Conservation (phyloP, 2,113 vertebrate species). For the Oryzias melastigma region DNA sequence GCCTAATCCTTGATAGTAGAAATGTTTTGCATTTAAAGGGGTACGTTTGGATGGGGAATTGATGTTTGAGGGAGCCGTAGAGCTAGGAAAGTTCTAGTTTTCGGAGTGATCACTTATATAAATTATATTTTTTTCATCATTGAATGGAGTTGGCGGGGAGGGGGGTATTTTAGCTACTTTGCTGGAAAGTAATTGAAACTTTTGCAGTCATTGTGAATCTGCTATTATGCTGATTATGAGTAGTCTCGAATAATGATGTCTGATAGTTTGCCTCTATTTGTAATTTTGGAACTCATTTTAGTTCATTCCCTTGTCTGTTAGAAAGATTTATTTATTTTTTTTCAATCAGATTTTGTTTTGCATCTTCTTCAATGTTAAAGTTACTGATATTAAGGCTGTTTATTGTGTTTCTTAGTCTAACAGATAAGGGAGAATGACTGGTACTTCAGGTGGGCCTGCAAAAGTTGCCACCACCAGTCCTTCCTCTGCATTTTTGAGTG, state of each 20-base stretch:
- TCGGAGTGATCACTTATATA: slow-evolving; percentile 72
- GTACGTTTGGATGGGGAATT: slow-evolving; percentile 66
- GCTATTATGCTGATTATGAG: slow-evolving; percentile 78
- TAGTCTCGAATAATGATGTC: slow-evolving; percentile 69
- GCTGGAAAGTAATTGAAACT: slow-evolving; percentile 62
- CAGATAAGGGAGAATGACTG: slow-evolving; percentile 43
- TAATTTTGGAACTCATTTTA: slow-evolving; percentile 56
- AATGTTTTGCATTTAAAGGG: slow-evolving; percentile 84
- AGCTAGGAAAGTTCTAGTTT: slow-evolving; percentile 68
- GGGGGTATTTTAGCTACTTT: slow-evolving; percentile 69
- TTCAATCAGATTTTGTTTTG: not conserved
- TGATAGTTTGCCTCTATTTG: slow-evolving; percentile 48
- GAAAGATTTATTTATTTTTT: slow-evolving; percentile 22
- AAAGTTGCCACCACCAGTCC: slow-evolving; percentile 49
- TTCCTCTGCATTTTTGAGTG: slow-evolving; percentile 59
- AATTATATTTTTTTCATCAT: slow-evolving; percentile 75
- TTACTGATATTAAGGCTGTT: slow-evolving; percentile 38
- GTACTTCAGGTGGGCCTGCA: slow-evolving; percentile 51
- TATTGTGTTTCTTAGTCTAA: slow-evolving; percentile 63
- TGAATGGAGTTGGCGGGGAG: slow-evolving; percentile 47
- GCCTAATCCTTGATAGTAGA: slow-evolving; percentile 78
- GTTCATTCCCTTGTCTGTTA: slow-evolving; percentile 35
- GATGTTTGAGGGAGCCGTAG: slow-evolving; percentile 39
- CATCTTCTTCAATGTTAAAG: slow-evolving; percentile 51
- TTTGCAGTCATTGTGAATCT: slow-evolving; percentile 46